Evolutionary conservation across 2,888 invertebrate genomes (phyloP), one percentile per base, ranked within the genome.

Genomic region (Nycteola revayana): DNA sequence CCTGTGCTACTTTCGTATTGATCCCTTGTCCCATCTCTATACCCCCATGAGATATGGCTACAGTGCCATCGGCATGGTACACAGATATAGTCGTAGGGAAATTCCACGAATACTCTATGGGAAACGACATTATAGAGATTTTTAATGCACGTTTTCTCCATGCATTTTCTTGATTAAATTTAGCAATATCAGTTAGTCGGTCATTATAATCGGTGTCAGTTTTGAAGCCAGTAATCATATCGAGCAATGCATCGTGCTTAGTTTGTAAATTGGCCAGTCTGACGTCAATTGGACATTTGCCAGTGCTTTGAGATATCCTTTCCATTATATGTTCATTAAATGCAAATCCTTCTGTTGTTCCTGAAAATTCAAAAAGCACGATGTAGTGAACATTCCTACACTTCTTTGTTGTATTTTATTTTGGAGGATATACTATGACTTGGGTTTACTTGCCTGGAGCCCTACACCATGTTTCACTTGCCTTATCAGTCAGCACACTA

Each of bases 11-110:
- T 90, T 94, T 86, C 0, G 86, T 87, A 42, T 91, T 92, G 28
- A 95, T 90, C 0, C 95, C 95, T 75, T 96, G 95, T 0, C 95
- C 95, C 83, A 92, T 91, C 74, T 94, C 94, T 10, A 93, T 87
- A 0, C 93, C 94, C 1, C 92, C 93, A 49, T 94, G 94, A 0
- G 91, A 77, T 28, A 95, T 83, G 0, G 91, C 78, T 0, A 95
- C 92, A 0, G 91, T 90, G 0, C 92, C 94, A 66, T 94, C 93
- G 0, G 86, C 85, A 29, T 92, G 92, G 65, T 92, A 94, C 34
- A 95, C 90, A 0, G 92, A 90, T 20, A 94, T 90, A 7, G 90
- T 84, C 0, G 91, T 90, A 18, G 91, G 78, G 42, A 77, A 93
- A 31, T 89, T 90, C 10, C 91, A 90, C 2, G 65, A 79, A 35